Conservation (phyloP, 2,888 invertebrate species). For the Agelastica alni region DNA sequence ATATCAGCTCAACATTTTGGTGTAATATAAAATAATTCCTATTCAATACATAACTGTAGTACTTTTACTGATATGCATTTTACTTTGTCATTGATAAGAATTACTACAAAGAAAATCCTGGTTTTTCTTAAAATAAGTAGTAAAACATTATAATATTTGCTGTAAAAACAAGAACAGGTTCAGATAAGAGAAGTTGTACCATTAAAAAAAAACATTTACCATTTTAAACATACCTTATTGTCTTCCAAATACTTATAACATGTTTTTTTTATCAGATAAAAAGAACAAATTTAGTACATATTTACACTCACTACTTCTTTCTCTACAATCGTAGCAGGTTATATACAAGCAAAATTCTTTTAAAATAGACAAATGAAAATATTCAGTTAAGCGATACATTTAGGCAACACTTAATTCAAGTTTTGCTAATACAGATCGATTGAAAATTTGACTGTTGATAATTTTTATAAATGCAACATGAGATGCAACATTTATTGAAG, state of each 20-base stretch:
- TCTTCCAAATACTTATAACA: constrained; percentile 46
- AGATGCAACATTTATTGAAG: too few species aligned
- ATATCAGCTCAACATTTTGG: constrained; percentile 8
- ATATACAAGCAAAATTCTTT: constrained; percentile 26
- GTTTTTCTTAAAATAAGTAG: not conserved
- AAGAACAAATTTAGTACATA: constrained; percentile 37
- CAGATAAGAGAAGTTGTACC: constrained; percentile 10
- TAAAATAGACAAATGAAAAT: not conserved
- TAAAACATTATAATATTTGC: too few species aligned
- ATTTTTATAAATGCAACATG: too few species aligned
- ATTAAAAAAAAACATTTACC: constrained; percentile 23
- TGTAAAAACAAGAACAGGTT: too few species aligned
- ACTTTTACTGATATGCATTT: constrained; percentile 19
- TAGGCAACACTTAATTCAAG: too few species aligned
- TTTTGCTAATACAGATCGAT: too few species aligned
- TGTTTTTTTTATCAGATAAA: constrained; percentile 31
- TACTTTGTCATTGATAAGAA: constrained; percentile 5
- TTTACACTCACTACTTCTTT: constrained; percentile 35
- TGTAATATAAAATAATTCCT: constrained; percentile 6
- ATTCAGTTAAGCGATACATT: too few species aligned
- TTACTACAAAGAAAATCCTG: constrained; percentile 6
- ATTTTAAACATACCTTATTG: constrained; percentile 40
- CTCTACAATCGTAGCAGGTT: constrained; percentile 25
- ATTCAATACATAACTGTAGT: not conserved
- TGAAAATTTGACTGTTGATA: too few species aligned